Evolutionary conservation across 2,888 invertebrate genomes (phyloP), one percentile per base, ranked within the genome.

Genomic region (Byasa hedistus): DNA sequence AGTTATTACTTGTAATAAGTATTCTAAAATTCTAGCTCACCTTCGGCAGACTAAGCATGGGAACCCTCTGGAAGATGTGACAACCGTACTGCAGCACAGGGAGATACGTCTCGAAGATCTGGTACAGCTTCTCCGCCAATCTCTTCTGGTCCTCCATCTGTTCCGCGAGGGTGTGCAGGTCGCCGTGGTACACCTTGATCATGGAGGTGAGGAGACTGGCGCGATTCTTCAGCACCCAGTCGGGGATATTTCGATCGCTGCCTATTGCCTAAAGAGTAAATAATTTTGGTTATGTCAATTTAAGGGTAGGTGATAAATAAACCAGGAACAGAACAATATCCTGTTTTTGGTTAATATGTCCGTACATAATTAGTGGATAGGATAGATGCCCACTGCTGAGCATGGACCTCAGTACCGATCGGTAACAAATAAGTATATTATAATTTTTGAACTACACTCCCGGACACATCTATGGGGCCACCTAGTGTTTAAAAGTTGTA

Each of bases 71-170:
- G 84, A 98, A 97, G 71, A 96, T 94, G 83, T 96, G 96, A 60
- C 96, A 96, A 59, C 96, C 96, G 76, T 95, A 95, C 81, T 96
- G 96, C 69, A 97, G 92, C 79, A 97, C 95, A 24, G 97, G 97
- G 63, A 98, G 92, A 84, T 97, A 97, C n/a, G 96, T 96, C 87
- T 97, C 97, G 84, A 98, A 96, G 78, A 98, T 95, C 78, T 95
- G 95, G 84, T 96, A 96, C 68, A 98, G 90, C 80, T 96, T 97
- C 75, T 95, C 95, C 0, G 89, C 78, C 1, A 91, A 77, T 0
- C 89, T 92, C 48, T 87, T 86, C 71, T 89, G 89, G 83, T 83
- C 93, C 75, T 79, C 93, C 92, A 84, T 91, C 75, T 93, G 92
- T 39, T 91, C 91, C 3, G 94, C 94, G 73, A 98, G 93, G 51